These are phyloP conservation scores for Spodoptera picta DNA, from an alignment of 2,888 invertebrate species.

Conservation along the genomic window DNA sequence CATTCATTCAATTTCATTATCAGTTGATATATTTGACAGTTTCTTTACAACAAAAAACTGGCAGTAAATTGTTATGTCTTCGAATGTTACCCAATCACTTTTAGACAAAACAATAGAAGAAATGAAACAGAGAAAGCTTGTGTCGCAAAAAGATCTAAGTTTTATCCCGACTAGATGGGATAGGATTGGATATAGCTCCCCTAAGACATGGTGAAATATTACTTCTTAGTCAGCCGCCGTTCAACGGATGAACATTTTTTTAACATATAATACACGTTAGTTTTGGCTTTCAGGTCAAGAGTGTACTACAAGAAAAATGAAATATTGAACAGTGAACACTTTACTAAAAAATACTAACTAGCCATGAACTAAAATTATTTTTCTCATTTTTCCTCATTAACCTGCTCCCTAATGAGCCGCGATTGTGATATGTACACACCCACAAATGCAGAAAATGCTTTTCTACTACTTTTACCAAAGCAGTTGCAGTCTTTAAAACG, in stretches of 20 bases:
- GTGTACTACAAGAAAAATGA: too few species aligned
- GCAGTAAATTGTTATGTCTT: conserved; percentile 1
- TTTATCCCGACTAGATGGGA: conserved; percentile 37
- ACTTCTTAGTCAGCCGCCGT: conserved; percentile 7
- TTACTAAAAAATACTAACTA: neutral
- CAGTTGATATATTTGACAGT: too few species aligned
- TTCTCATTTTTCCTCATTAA: conserved; percentile 6
- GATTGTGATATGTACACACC: conserved; percentile 1
- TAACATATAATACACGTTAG: neutral
- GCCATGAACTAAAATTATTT: neutral
- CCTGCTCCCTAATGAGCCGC: conserved; percentile 8
- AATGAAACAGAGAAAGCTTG: conserved; percentile 22
- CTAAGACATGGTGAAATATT: conserved; percentile 39
- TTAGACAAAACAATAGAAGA: conserved; percentile 16
- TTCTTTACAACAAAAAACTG: neutral
- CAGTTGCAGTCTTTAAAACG: neutral
- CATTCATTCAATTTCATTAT: neutral
- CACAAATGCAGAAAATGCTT: neutral
- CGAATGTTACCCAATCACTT: conserved; percentile 18
- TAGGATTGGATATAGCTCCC: conserved; percentile 44
- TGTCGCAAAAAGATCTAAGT: conserved; percentile 28
- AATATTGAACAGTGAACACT: too few species aligned
- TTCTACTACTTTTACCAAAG: neutral
- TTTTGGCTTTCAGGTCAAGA: neutral
- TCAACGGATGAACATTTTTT: neutral